These are phyloP conservation scores for Scaptomyza pallida DNA, from an alignment of 1,140 invertebrate species.

Conservation along the genomic window DNA sequence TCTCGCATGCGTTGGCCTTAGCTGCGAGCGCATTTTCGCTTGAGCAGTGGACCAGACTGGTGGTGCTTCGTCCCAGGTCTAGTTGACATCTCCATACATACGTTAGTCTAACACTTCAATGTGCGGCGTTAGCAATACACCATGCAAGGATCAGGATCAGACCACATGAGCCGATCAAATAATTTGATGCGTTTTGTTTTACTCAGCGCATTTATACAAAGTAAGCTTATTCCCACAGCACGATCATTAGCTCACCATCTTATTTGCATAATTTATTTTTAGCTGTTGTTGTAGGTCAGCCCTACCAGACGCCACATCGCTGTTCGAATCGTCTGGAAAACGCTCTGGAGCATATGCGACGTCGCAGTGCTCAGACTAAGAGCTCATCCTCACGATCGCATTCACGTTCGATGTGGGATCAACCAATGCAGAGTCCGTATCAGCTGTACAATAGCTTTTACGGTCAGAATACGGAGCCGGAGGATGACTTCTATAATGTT, in stretches of 20 bases:
- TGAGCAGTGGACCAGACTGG: constrained; percentile 51
- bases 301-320: constrained; percentile 68
- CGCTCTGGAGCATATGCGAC: constrained; percentile 84
- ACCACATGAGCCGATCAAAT: constrained; percentile 23
- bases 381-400: constrained; percentile 41
- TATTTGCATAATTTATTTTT: background rate
- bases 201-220: constrained; percentile 44
- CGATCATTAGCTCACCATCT: background rate
- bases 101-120: background rate
- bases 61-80: constrained; percentile 29
- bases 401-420: constrained; percentile 70
- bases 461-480: constrained; percentile 66
- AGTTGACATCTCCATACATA: constrained; percentile 9
- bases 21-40: constrained; percentile 60
- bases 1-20: constrained; percentile 59
- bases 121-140: background rate
- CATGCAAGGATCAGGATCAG: constrained; percentile 35
- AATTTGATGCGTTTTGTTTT: constrained; percentile 40
- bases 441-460: constrained; percentile 86
- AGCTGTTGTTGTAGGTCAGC: constrained; percentile 52
- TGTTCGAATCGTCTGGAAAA: constrained; percentile 85
- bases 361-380: constrained; percentile 82
- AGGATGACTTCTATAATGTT: constrained; percentile 76
- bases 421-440: constrained; percentile 85
- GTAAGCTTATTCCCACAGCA: constrained; percentile 27